Base-by-base conservation (phyloP, 2,888 invertebrate genomes). In the Meiosimyza platycephala region DNA sequence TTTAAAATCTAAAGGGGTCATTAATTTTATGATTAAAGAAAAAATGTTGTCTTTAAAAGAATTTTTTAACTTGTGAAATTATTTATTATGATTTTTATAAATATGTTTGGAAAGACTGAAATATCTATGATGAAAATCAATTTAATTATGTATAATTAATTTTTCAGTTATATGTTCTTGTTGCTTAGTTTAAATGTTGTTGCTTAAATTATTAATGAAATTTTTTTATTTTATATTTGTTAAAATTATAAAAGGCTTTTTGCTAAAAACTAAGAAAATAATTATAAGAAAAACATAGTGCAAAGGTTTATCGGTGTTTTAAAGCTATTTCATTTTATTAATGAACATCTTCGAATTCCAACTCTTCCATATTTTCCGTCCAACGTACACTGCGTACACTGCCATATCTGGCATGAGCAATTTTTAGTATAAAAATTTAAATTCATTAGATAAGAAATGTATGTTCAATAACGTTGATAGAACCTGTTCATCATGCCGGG, bases 271-370 rank as follows among this genome's bases (percentile, higher is more conserved):
- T 15, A 55, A 18, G 22, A 55, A 55, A 55, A 12, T 55, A 55
- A n/a, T 11, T n/a, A 22, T 11, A 54, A 55, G 28, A 55, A 11
- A 54, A 60, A 59, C n/a, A 22, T 59, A 1, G 57, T 59, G 57
- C 57, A 60, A 60, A 60, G 22, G 59, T 60, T 60, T 22, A 11
- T 60, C 28, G 6, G 40, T 9, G n/a, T 40, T 5, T 40, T 60
- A 28, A 60, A 28, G 15, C 28, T 28, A 60, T 59, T 40, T 40
- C 6, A 28, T 4, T 2, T 7, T 15, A 57, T 28, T 63, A 81
- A 74, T 86, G 85, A 67, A 81, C 85, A 78, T 87, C 87, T 78
- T 85, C 85, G 74, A 87, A 86, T 13, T 81, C 82, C 76, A 87
- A 78, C 6, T 86, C 85, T 68, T 85, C 86, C 62, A 80, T 72